Percentiles rank a stretch among this genome's conserved stretches.
phyloP scores from a whole-genome alignment of 2,113 vertebrate genomes.

The Salminus brasiliensis region DNA sequence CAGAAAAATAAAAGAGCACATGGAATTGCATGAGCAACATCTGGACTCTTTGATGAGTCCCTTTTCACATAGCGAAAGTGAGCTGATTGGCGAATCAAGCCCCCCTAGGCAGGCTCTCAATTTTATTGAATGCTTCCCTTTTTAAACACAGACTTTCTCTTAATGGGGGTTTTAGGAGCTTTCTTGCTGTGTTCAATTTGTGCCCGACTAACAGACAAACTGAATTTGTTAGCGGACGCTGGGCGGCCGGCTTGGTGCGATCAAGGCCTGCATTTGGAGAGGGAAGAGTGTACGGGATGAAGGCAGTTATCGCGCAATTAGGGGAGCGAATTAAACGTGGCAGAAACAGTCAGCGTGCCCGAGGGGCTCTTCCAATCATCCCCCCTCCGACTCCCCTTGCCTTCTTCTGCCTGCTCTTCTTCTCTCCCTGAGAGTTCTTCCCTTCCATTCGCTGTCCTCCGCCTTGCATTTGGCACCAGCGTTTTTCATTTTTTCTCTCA shows the following conservation, averaged over 20 bases:
- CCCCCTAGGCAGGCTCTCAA: conserved; percentile 63
- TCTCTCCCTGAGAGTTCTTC: conserved; percentile 21
- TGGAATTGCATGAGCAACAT: conserved; percentile 61
- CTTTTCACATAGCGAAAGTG: conserved; percentile 63
- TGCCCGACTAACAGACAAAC: conserved; percentile 66
- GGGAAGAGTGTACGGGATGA: conserved; percentile 49
- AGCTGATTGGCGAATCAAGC: conserved; percentile 49
- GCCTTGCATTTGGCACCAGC: conserved; percentile 22
- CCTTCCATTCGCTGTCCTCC: conserved; percentile 33
- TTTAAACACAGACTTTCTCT: conserved; percentile 45
- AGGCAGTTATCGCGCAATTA: conserved; percentile 75
- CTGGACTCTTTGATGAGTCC: conserved; percentile 64
- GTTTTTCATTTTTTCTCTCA: conserved; percentile 8
- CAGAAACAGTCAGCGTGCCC: conserved; percentile 68
- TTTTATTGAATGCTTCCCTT: conserved; percentile 52
- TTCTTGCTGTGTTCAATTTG: conserved; percentile 54
- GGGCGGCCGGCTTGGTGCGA: conserved; percentile 38
- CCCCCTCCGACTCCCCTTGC: conserved; percentile 20
- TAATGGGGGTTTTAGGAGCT: conserved; percentile 51
- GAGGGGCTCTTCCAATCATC: conserved; percentile 51
- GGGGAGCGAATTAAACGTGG: conserved; percentile 74
- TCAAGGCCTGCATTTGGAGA: conserved; percentile 66
- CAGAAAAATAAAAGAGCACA: conserved; percentile 22
- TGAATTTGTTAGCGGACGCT: conserved; percentile 61
- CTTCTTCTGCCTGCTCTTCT: conserved; percentile 12